Evolutionary conservation across 53 echinoderm and acorn worm genomes (phyloP).

Genomic region (Mesocentrotus franciscanus): DNA sequence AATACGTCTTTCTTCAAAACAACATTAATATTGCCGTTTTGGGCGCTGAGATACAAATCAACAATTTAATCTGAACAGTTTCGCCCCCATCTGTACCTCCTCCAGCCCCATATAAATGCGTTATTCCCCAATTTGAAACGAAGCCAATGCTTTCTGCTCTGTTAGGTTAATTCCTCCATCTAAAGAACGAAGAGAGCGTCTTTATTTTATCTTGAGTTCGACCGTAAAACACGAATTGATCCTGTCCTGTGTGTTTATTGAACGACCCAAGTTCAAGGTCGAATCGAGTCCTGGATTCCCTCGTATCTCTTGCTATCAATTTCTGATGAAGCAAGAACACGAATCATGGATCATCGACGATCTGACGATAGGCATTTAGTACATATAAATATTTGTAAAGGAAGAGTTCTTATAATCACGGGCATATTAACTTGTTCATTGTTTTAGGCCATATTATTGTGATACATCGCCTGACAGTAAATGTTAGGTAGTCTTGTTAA

Average conservation of each 20-base stretch:
- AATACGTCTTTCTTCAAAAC: neutral
- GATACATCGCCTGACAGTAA: no score
- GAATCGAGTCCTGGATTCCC: neutral
- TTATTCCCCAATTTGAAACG: conserved; percentile 50
- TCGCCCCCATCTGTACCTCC: neutral
- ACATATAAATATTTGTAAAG: no score
- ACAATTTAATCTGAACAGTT: neutral
- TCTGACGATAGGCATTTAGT: neutral
- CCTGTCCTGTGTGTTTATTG: conserved; percentile 24
- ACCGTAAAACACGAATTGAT: conserved; percentile 54
- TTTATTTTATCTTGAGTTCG: conserved; percentile 28
- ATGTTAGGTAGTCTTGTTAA: no score
- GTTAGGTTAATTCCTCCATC: conserved; percentile 15
- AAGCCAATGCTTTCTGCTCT: conserved; percentile 49
- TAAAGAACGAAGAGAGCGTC: neutral
- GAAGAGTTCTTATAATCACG: no score
- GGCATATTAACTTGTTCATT: no score
- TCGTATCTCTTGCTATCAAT: neutral
- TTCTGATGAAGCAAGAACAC: neutral
- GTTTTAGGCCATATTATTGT: no score
- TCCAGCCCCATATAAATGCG: neutral
- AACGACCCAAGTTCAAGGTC: conserved; percentile 56
- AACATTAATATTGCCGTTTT: neutral
- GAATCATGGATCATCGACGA: neutral
- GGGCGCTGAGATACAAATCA: neutral